Evolutionary conservation across 2,888 invertebrate species (phyloP), one percentile per base, ranked within the genome.

Genomic region (Agelastica alni): DNA sequence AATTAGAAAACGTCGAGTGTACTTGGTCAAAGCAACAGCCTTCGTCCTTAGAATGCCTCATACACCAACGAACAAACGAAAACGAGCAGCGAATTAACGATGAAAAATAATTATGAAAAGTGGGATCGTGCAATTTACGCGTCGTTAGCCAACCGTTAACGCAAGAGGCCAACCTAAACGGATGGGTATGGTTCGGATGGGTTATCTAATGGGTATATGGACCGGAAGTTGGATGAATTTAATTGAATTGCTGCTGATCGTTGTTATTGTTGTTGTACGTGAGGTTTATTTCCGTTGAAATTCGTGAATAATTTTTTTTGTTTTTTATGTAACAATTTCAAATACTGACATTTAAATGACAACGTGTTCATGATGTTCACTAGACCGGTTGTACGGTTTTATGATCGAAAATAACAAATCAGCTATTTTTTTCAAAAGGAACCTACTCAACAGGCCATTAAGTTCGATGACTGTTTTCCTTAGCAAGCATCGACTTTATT

Each of bases 51-150:
- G 16, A 36, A 17, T 17, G 16, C 16, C 17, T 5, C 17, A 36
- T 36, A 9, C 26, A 26, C 26, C 26, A 26, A 26, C 26, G 9
- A 26, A 9, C 16, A 17, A 39, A 39, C 37, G 20, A 39, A 39
- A 39, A 20, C 37, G 20, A 20, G 10, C 10, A 10, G 44, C 31
- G 44, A 44, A 30, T 18, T 44, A 34, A 45, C 36, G 20, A 18
- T 12, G 22, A 36, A 22, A 22, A 34, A 34, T 36, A 31, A 53
- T n/a, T 37, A 54, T 37, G 45, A 18, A 34, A 39, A 54, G 45
- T 66, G 70, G 65, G 63, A 64, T 63, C 64, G 64, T 64, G 67
- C 65, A 62, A 62, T 67, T 67, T 61, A 65, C 64, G 65, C 66
- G 59, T 61, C 63, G 58, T 56, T 58, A 53, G 43, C 59, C 66